A percentile compares a stretch with the other conserved stretches of the same genome.
Conservation (phyloP, 1,140 invertebrate genomes). For the Elymnias hypermnestra region DNA sequence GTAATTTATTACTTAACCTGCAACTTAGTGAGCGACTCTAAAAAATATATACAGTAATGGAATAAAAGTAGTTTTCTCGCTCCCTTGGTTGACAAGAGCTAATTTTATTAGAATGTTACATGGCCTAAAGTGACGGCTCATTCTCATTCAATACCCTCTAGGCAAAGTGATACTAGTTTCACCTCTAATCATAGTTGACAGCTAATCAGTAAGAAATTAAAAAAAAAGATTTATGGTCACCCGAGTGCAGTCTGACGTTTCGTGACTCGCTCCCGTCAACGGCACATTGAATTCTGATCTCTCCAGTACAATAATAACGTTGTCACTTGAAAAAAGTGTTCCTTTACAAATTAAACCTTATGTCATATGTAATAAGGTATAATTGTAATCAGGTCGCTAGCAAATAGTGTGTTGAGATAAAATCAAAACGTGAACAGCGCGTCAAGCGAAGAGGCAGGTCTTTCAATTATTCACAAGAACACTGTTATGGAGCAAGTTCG, state of each 20-base stretch:
- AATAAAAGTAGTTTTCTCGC: no score
- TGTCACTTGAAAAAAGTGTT: conserved; percentile 4
- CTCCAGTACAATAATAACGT: conserved; percentile 22
- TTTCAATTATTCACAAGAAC: conserved; percentile 55
- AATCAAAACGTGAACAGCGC: conserved; percentile 29
- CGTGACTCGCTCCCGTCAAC: conserved; percentile 51
- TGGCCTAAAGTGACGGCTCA: no score
- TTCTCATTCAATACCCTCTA: no score
- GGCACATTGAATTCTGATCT: conserved; percentile 50
- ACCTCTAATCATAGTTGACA: no score
- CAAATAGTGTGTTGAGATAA: conserved; percentile 21
- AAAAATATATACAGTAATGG: no score
- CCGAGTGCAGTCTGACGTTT: conserved; percentile 27
- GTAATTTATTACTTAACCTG: no score
- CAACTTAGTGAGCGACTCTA: no score
- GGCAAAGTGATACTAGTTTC: no score
- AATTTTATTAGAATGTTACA: no score
- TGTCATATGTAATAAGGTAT: background rate
- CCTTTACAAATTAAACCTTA: conserved; percentile 15
- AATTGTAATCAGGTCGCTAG: background rate
- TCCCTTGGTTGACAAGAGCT: no score
- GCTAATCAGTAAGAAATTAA: no score
- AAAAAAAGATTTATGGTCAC: conserved; percentile 23
- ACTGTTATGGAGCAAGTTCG: conserved; percentile 23
- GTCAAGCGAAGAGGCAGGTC: conserved; percentile 28